Evolutionary conservation across 1,140 invertebrate species (phyloP).

Genomic region (Aporrectodea caliginosa): DNA sequence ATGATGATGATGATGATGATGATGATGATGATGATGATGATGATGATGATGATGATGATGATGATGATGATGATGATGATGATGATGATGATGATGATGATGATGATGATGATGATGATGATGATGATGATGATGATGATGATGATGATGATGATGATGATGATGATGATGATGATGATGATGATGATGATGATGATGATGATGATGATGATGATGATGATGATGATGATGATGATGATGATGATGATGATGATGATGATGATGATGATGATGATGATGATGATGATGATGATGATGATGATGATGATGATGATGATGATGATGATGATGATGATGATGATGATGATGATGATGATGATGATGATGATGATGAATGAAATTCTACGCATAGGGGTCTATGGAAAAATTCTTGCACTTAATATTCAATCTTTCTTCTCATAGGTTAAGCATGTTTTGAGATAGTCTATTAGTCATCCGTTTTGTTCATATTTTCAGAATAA

Average conservation of each 20-base stretch:
- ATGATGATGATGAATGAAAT: constrained; percentile 3
- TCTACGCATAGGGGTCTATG: not conserved
- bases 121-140: too few relatives aligned
- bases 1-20: constrained; percentile 11
- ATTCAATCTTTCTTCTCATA: not conserved
- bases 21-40: constrained; percentile 5
- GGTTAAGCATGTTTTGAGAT: too few relatives aligned
- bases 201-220: constrained; percentile 4
- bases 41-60: constrained; percentile 23
- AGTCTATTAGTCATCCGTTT: too few relatives aligned
- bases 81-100: constrained; percentile 3
- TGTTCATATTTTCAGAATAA: too few relatives aligned
- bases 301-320: constrained; percentile 2
- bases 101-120: not conserved
- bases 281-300: too few relatives aligned
- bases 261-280: not conserved
- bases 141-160: not conserved
- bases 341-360: constrained; percentile 11
- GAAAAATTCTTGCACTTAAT: not conserved
- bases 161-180: not conserved
- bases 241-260: too few relatives aligned
- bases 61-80: constrained; percentile 5
- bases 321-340: not conserved
- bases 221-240: not conserved
- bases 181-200: not conserved